phyloP scores from a whole-genome alignment of 2,797 vertebrate species.

The Vespertilio murinus region DNA sequence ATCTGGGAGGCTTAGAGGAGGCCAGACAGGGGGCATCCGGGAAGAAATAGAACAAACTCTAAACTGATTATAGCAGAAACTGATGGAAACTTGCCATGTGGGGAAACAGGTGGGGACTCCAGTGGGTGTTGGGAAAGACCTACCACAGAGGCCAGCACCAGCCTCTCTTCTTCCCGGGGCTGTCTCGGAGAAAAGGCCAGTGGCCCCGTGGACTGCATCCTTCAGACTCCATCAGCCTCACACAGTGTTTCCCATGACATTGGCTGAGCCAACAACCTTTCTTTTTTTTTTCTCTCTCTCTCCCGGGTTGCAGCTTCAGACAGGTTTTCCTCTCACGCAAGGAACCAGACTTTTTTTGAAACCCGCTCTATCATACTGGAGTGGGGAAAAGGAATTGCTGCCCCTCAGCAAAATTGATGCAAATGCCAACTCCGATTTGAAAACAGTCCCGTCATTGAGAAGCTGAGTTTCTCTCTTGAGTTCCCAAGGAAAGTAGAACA shows the following conservation, averaged over 20 bases:
- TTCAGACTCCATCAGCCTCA: background rate
- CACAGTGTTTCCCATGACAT: background rate
- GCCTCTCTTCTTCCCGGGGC: background rate
- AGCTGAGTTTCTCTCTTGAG: conserved; percentile 50
- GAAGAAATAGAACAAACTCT: conserved; percentile 10
- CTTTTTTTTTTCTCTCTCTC: background rate
- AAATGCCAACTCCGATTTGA: conserved; percentile 51
- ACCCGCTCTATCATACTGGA: background rate
- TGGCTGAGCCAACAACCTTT: background rate
- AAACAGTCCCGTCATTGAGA: conserved; percentile 64
- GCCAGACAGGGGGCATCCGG: background rate
- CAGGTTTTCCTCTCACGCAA: background rate
- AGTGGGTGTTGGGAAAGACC: background rate
- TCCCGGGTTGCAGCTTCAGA: background rate
- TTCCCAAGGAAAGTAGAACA: conserved; percentile 58
- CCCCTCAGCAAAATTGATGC: conserved; percentile 47
- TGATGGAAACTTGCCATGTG: background rate
- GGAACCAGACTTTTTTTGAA: conserved; percentile 7
- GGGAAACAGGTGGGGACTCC: background rate
- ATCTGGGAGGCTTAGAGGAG: background rate
- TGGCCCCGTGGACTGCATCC: background rate
- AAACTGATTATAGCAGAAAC: background rate
- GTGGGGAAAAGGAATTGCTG: conserved; percentile 22
- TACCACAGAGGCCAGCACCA: too few relatives aligned
- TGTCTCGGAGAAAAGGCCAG: background rate